phyloP scores from a whole-genome alignment of 2,888 invertebrate species.

The Steromphala cineraria region DNA sequence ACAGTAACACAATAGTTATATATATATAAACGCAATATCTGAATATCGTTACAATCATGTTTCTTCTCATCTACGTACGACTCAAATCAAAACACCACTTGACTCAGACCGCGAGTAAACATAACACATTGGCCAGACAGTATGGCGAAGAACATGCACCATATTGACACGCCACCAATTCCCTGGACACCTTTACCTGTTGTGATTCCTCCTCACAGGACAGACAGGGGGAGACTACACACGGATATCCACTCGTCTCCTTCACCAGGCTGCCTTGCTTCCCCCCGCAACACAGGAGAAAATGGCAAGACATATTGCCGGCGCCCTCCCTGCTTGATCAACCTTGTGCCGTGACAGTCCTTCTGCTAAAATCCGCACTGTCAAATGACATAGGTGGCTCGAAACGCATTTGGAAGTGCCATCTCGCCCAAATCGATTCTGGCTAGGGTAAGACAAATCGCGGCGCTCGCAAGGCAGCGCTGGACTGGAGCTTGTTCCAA shows the following conservation, averaged over 20 bases:
- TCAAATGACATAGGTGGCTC: slow-evolving; percentile 3
- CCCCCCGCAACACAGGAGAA: not conserved
- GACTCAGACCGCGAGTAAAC: no score
- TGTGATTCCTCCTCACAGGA: not conserved
- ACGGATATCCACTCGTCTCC: not conserved
- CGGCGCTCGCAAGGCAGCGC: not conserved
- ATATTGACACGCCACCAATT: no score
- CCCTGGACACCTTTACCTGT: not conserved
- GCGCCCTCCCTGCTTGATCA: not conserved
- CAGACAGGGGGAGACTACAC: not conserved
- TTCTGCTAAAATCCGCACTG: not conserved
- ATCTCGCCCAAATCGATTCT: not conserved
- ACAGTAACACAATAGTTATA: no score
- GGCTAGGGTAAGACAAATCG: not conserved
- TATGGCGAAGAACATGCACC: no score
- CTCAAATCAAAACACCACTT: no score
- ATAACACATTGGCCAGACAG: no score
- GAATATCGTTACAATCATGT: no score
- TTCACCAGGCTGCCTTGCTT: not conserved
- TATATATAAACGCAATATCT: no score
- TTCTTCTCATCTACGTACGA: no score
- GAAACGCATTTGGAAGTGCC: not conserved
- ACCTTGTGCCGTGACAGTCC: not conserved
- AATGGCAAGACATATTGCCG: not conserved
- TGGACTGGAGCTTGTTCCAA: not conserved